phyloP scores from a whole-genome alignment of 2,113 vertebrate genomes.

The Grallaria varia region DNA sequence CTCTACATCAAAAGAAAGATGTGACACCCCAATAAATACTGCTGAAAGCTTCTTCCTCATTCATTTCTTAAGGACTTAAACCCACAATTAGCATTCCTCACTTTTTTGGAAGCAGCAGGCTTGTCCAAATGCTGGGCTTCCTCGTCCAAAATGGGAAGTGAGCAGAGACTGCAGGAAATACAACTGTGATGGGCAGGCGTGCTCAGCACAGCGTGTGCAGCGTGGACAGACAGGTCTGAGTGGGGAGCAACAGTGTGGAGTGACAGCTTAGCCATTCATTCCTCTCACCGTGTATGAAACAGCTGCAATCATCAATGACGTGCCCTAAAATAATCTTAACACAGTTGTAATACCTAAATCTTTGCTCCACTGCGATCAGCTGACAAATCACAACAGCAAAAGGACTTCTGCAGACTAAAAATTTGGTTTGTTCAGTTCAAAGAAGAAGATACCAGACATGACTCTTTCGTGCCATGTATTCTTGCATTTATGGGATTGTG shows the following conservation, averaged over 20 bases:
- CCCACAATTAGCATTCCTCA: background rate
- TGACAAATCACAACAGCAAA: background rate
- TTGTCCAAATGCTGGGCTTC: background rate
- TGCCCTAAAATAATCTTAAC: background rate
- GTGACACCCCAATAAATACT: background rate
- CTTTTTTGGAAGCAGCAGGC: background rate
- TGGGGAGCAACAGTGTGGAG: background rate
- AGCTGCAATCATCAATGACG: background rate
- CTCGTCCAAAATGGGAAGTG: background rate
- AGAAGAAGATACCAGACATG: background rate
- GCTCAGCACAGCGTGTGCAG: background rate
- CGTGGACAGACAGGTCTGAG: background rate
- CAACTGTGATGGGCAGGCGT: rapidly evolving
- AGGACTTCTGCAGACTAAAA: background rate
- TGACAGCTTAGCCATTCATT: background rate
- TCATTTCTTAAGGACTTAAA: background rate
- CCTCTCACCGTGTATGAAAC: background rate
- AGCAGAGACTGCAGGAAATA: background rate
- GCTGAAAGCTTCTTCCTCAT: background rate
- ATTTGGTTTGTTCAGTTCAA: background rate
- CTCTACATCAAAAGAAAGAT: background rate
- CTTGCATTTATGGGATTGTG: background rate
- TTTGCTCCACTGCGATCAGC: background rate
- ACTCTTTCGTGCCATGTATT: rapidly evolving
- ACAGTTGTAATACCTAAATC: background rate